Conservation (phyloP, 2,888 invertebrate genomes). For the Panorpa germanica region DNA sequence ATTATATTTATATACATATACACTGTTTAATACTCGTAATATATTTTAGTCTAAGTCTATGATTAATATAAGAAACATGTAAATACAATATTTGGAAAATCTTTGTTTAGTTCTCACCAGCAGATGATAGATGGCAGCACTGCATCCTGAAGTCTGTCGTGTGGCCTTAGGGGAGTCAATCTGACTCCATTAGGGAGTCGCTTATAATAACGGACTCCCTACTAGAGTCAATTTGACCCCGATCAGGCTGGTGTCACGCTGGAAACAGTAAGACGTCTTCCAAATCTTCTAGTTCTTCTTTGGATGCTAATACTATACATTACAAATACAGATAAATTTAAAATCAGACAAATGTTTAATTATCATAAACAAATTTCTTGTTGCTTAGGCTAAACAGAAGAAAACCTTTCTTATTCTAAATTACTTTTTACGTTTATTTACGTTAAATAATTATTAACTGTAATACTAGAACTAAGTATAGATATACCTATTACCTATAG, state of each 20-base stretch:
- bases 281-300: constrained; percentile 1
- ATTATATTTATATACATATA: too few relatives aligned
- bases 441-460: neutral
- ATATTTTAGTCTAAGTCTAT: too few relatives aligned
- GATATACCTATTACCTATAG: neutral
- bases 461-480: too few relatives aligned
- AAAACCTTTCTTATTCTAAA: neutral
- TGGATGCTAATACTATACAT: too few relatives aligned
- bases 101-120: too few relatives aligned
- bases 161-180: constrained; percentile 76
- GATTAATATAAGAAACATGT: too few relatives aligned
- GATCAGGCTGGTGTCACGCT: constrained; percentile 34
- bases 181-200: constrained; percentile 97
- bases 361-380: neutral
- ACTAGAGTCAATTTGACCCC: constrained; percentile 97
- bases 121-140: too few relatives aligned
- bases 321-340: too few relatives aligned
- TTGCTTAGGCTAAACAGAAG: neutral
- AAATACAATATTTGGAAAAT: too few relatives aligned
- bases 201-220: constrained; percentile 83
- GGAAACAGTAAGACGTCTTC: constrained; percentile 3
- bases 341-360: too few relatives aligned
- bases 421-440: neutral
- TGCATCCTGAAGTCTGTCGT: too few relatives aligned
- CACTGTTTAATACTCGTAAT: too few relatives aligned